These are phyloP conservation scores for Zeus faber DNA, from an alignment of 2,113 vertebrate genomes.

Conservation along the genomic window DNA sequence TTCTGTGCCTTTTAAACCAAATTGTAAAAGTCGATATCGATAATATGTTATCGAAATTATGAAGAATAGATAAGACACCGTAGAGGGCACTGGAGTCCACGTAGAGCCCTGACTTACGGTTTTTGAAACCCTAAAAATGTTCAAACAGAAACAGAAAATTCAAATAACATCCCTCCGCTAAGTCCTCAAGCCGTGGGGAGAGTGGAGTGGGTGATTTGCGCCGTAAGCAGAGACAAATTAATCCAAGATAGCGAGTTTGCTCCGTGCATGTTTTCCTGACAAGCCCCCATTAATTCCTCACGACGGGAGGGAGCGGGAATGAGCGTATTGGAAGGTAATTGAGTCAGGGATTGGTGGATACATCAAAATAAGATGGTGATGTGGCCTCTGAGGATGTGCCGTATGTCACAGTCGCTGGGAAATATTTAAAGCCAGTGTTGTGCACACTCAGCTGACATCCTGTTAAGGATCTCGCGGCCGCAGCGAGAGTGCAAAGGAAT, in stretches of 20 bases:
- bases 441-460: neutral
- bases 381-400: conserved; percentile 1
- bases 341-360: conserved; percentile 4
- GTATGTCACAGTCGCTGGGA: conserved; percentile 18
- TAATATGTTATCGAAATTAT: no score
- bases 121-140: no score
- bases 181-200: neutral
- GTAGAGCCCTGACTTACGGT: no score
- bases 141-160: no score
- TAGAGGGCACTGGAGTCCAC: no score
- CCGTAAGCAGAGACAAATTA: neutral
- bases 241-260: neutral
- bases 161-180: no score
- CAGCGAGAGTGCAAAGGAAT: conserved; percentile 21
- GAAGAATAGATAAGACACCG: no score
- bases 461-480: neutral
- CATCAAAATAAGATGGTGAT: conserved; percentile 2
- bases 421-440: neutral
- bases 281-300: neutral
- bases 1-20: no score
- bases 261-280: neutral
- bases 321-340: neutral
- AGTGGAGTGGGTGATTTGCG: neutral
- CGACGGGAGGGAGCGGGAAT: neutral
- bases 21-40: no score